phyloP scores from a whole-genome alignment of 2,888 invertebrate genomes.

The Mystacides longicornis region DNA sequence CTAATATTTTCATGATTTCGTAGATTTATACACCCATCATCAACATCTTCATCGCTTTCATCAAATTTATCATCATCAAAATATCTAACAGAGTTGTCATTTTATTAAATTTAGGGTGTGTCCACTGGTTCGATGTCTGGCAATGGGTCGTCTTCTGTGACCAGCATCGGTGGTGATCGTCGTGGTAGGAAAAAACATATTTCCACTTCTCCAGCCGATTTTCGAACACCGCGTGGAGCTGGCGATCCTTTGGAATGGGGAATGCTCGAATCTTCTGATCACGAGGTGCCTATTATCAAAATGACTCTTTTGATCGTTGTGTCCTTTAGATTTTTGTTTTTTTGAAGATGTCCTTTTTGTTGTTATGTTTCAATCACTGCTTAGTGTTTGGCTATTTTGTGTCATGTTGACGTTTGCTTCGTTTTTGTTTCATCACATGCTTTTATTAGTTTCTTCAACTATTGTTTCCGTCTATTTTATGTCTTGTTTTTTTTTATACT shows the following conservation, averaged over 20 bases:
- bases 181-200: slow-evolving; percentile 37
- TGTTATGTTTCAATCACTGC: neutral
- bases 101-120: slow-evolving; percentile 9
- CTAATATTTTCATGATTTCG: no score
- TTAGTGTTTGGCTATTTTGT: no score
- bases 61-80: no score
- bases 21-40: no score
- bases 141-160: slow-evolving; percentile 30
- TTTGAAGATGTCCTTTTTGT: neutral
- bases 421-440: no score
- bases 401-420: no score
- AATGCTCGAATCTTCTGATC: slow-evolving; percentile 36
- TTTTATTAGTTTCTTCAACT: no score
- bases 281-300: slow-evolving; percentile 29
- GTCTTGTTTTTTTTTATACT: neutral
- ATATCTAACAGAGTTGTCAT: neutral
- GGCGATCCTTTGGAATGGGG: slow-evolving; percentile 34
- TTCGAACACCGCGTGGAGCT: slow-evolving; percentile 32
- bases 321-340: neutral
- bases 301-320: neutral
- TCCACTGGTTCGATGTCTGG: slow-evolving; percentile 10
- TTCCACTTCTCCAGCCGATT: slow-evolving; percentile 30
- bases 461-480: neutral
- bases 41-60: no score
- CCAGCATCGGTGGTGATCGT: slow-evolving; percentile 42